phyloP scores from a whole-genome alignment of 2,888 invertebrate species.

The Smittia aterrima region DNA sequence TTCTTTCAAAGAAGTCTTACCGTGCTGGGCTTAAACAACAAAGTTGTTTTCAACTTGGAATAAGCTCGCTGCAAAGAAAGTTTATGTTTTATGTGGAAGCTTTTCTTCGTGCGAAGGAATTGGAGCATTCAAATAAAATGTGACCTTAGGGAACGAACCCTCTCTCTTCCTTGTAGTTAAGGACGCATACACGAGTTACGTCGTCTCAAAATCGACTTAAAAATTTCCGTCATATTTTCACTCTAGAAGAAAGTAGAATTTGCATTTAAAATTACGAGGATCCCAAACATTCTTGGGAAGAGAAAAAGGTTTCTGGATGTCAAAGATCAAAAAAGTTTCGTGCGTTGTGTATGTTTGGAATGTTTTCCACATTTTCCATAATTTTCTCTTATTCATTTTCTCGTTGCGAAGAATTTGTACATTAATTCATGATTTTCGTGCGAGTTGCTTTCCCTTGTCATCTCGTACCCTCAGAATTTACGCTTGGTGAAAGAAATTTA shows the following conservation, averaged over 20 bases:
- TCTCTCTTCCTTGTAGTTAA: too few species aligned
- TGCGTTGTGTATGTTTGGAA: not conserved
- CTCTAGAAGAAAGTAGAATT: not conserved
- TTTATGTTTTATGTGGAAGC: too few species aligned
- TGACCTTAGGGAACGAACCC: too few species aligned
- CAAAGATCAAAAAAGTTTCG: not conserved
- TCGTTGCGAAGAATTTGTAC: not conserved
- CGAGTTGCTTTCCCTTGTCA: not conserved
- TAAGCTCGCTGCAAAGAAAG: too few species aligned
- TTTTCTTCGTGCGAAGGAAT: too few species aligned
- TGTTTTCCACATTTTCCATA: not conserved
- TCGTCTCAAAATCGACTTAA: too few species aligned
- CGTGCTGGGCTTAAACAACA: too few species aligned
- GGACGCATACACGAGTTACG: too few species aligned
- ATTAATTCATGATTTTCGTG: not conserved
- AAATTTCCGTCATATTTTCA: too few species aligned
- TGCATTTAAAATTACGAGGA: slow-evolving; percentile 7
- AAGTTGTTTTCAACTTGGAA: too few species aligned
- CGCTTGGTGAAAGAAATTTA: not conserved
- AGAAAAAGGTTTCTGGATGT: not conserved
- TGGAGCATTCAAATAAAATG: too few species aligned
- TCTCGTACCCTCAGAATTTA: not conserved
- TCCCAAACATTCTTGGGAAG: not conserved
- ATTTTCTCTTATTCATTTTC: not conserved
- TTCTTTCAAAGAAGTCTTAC: too few species aligned